Evolutionary conservation across 1,140 invertebrate species (phyloP), one percentile per base, ranked within the genome.

Genomic region (Micrasema minimum): DNA sequence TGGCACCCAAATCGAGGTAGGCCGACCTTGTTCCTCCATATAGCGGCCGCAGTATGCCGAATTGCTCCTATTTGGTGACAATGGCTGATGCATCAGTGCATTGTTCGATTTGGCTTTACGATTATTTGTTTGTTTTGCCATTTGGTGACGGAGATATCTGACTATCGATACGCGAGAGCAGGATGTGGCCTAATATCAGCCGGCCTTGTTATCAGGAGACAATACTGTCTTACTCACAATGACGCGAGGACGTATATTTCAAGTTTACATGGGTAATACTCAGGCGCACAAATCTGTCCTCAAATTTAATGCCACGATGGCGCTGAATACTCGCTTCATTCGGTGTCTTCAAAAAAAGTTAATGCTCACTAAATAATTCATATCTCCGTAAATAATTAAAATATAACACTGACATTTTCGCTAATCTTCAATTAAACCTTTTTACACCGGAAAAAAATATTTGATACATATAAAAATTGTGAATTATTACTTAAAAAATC

Each of bases 111-210:
- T 20, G 43, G n/a, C 26, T 55, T 53, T 55, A 41, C 41, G 14
- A 66, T 57, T 67, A 67, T 67, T 67, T 53, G 45, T 66, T 65
- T 66, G 48, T 43, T 53, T 51, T 67, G 65, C 37, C 65, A 26
- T 66, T 66, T 66, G 62, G 62, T 46, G 35, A 51, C 14, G 62
- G 46, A 11, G 55, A 37, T 66, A 51, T 51, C 48, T 37, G 48
- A 66, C 16, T 37, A 51, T 66, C 62, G 45, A 64, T 45, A 64
- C 59, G 38, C 22, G 43, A 46, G 16, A 67, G 65, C 65, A 67
- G 65, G 65, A 67, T 67, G 50, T 43, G 65, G 50, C 65, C 65
- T 53, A 55, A 55, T 55, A 67, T 41, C 22, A 16, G n/a, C 12
- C 65, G 50, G 50, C 65, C 65, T 67, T 67, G 48, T 37, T 37